A percentile compares a stretch with the other conserved stretches of the same genome.
Evolutionary conservation across 2,797 vertebrate species (phyloP).

Genomic region (Sphenopsis melanotis): DNA sequence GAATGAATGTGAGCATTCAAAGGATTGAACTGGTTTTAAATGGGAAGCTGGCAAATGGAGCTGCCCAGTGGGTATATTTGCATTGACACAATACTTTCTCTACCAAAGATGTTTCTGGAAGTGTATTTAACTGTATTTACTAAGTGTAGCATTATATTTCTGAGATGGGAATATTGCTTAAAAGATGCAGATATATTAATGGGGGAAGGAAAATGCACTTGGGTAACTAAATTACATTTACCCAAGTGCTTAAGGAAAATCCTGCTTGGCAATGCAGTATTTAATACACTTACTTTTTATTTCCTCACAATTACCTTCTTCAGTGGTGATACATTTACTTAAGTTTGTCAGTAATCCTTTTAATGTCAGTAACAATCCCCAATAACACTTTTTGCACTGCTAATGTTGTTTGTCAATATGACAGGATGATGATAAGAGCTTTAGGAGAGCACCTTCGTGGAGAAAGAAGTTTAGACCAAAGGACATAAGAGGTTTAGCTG

Average conservation of each 20-base stretch:
- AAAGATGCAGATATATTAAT: not conserved
- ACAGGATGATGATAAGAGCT: conserved; percentile 95
- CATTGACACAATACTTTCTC: not conserved
- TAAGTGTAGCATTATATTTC: not conserved
- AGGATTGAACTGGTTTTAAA: not conserved
- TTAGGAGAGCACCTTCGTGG: conserved; percentile 95
- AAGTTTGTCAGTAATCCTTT: not conserved
- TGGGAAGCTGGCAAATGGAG: not conserved
- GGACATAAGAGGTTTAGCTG: conserved; percentile 86
- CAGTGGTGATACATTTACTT: not conserved
- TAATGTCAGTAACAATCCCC: not conserved
- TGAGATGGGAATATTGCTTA: not conserved
- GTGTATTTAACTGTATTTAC: not conserved
- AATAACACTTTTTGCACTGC: not conserved
- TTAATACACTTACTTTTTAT: not conserved
- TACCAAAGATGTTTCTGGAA: not conserved
- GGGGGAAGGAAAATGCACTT: not conserved
- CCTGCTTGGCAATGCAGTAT: not conserved
- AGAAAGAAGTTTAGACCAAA: conserved; percentile 98
- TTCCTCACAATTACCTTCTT: not conserved
- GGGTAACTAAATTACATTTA: not conserved
- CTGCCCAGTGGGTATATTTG: not conserved
- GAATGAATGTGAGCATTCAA: not conserved
- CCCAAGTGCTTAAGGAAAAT: not conserved
- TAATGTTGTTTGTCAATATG: conserved; percentile 8